phyloP scores from a whole-genome alignment of 1,140 invertebrate species.

The Brachionus angularis region DNA sequence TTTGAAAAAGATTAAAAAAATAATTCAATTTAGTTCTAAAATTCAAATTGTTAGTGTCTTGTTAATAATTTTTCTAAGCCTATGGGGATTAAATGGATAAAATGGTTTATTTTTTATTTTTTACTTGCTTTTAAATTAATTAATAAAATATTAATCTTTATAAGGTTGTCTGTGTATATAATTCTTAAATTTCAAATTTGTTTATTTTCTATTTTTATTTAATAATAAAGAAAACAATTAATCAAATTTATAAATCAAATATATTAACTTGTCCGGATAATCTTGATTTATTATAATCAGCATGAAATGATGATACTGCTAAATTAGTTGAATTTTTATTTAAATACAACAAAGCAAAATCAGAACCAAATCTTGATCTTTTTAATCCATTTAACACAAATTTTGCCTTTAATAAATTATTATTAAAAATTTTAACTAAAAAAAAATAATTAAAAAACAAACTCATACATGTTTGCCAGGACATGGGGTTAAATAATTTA shows the following conservation, averaged over 20 bases:
- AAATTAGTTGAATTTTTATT: not conserved
- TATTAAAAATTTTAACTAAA: not conserved
- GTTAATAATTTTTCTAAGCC: too few relatives aligned
- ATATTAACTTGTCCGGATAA: conserved; percentile 9
- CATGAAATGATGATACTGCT: conserved; percentile 4
- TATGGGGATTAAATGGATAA: too few relatives aligned
- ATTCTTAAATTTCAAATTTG: too few relatives aligned
- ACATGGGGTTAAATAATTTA: conserved; percentile 1
- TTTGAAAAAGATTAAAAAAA: too few relatives aligned
- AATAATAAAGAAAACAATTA: not conserved
- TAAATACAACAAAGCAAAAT: conserved; percentile 9
- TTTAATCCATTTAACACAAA: not conserved
- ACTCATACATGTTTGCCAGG: not conserved
- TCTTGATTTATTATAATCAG: not conserved
- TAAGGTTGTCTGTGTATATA: too few relatives aligned
- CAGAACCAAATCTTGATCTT: conserved; percentile 32
- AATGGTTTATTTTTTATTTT: too few relatives aligned
- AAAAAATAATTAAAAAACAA: not conserved
- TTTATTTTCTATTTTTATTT: too few relatives aligned
- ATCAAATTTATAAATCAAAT: not conserved
- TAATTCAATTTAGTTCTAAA: too few relatives aligned
- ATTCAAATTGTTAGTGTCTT: too few relatives aligned
- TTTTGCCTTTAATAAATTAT: not conserved
- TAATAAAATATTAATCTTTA: too few relatives aligned
- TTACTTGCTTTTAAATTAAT: too few relatives aligned